phyloP scores from a whole-genome alignment of 2,888 invertebrate genomes.

The Stenoptilia bipunctidactyla region DNA sequence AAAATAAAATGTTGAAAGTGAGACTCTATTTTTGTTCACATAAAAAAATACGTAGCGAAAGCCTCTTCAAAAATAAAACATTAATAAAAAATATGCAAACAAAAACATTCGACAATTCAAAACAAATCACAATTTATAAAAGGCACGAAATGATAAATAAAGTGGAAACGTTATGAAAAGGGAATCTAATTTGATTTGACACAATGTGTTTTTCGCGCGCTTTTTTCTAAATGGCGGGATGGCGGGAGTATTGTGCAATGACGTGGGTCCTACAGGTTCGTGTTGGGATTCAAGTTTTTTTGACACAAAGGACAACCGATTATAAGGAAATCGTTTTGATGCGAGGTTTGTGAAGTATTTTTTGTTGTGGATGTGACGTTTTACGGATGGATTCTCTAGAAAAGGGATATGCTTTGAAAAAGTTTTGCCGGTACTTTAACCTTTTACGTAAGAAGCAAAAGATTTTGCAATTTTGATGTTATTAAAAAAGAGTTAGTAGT shows the following conservation, averaged over 20 bases:
- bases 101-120: too few species aligned
- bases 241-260: constrained; percentile 47
- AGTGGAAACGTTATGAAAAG: constrained; percentile 5
- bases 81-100: too few species aligned
- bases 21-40: too few species aligned
- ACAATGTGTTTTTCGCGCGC: constrained; percentile 33
- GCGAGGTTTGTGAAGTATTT: constrained; percentile 48
- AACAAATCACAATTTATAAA: too few species aligned
- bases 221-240: constrained; percentile 39
- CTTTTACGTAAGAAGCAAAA: too few species aligned
- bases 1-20: too few species aligned
- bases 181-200: constrained; percentile 43
- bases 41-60: too few species aligned
- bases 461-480: too few species aligned
- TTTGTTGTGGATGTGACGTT: constrained; percentile 31
- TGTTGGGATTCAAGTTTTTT: constrained; percentile 38
- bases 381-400: constrained; percentile 19
- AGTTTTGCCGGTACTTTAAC: too few species aligned
- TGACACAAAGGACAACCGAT: constrained; percentile 39
- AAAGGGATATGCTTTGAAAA: constrained; percentile 8
- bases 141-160: constrained; percentile 2
- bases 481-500: too few species aligned
- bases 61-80: too few species aligned
- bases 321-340: constrained; percentile 56
- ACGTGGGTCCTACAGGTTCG: constrained; percentile 49